Base-by-base conservation (phyloP, 2,888 invertebrate genomes). In the Palloptera scutellata region DNA sequence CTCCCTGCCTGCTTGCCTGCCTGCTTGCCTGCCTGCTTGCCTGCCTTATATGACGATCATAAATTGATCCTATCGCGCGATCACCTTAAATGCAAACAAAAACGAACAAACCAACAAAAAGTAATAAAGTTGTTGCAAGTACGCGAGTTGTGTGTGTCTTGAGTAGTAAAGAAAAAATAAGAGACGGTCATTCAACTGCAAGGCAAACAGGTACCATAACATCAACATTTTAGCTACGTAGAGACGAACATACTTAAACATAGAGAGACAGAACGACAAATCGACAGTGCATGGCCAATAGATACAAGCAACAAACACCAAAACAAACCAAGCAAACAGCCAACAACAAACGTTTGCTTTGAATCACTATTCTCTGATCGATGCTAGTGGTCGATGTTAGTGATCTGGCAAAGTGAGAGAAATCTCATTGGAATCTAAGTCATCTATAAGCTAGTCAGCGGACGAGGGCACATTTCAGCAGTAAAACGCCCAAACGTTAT, bases 151-250 rank as follows among this genome's bases (percentile, higher is more conserved):
- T 9, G 48, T 13, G n/a, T 15, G 48, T 13, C 10, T 48, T 8
- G 11, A 13, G 43, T 58, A 43, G 53, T 42, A 59, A 64, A 64
- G 55, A 58, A 52, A 67, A 63, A 54, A 60, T 61, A 52, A 59
- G 59, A 70, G 57, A 64, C 73, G 81, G 78, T 74, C 82, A 81
- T 78, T 82, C 81, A 82, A 82, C 83, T 80, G 78, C 82, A 83
- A 83, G 81, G 83, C 78, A 82, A 82, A 81, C 82, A 74, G 81
- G 82, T 82, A 80, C 68, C 30, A 71, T 68, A 69, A 70, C 69
- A 72, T 67, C 72, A 71, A 68, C 30, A 20, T 42, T 19, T 2
- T 48, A 4, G 69, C 15, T 59, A 70, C 45, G 30, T 66, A 62
- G 52, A 61, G 11, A 40, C 58, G 42, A 17, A 48, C 13, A 48